These are phyloP conservation scores for Urocynchramus pylzowi DNA, from an alignment of 2,113 vertebrate species.

Conservation along the genomic window DNA sequence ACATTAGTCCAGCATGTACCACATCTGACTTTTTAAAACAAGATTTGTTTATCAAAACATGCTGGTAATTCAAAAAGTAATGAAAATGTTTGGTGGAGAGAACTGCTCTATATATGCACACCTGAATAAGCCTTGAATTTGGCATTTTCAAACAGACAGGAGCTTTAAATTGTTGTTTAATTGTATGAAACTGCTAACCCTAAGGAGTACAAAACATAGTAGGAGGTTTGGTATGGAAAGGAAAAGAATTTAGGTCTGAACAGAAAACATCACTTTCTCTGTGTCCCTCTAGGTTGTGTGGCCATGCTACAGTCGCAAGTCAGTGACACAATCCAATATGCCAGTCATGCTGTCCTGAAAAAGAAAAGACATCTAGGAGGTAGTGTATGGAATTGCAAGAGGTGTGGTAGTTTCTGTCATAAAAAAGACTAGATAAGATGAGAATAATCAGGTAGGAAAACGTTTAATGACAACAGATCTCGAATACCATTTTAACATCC, in stretches of 20 bases:
- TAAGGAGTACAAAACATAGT: background rate
- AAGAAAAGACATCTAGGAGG: background rate
- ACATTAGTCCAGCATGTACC: background rate
- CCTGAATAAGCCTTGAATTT: background rate
- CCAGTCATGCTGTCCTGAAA: background rate
- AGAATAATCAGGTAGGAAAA: background rate
- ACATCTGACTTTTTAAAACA: background rate
- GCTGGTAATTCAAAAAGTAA: background rate
- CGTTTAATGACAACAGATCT: background rate
- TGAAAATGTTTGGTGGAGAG: background rate
- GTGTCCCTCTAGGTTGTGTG: background rate
- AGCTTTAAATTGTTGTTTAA: background rate
- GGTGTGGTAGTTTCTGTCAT: background rate
- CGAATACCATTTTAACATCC: background rate
- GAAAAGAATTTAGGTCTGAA: background rate
- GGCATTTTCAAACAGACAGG: background rate
- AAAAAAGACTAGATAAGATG: background rate
- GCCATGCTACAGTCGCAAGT: background rate
- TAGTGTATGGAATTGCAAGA: background rate
- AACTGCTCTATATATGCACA: background rate
- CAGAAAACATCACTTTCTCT: fast-evolving
- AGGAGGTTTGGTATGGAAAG: background rate
- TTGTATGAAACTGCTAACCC: background rate
- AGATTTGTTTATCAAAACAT: background rate
- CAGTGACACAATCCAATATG: background rate